Evolutionary conservation across 2,888 invertebrate species (phyloP).

Genomic region (Atherix ibis): DNA sequence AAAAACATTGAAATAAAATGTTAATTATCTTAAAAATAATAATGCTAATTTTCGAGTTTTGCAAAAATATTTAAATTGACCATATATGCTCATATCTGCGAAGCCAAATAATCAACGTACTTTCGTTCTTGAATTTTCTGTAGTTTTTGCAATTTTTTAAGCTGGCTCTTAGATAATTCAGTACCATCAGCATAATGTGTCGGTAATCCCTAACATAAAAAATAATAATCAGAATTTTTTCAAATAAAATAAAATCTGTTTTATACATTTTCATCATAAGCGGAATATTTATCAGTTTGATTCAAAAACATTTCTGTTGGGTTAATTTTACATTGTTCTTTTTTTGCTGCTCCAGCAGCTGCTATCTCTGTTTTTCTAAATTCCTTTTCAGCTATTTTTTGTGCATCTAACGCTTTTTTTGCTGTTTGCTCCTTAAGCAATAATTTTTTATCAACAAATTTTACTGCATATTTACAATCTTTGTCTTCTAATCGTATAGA

Average conservation of each 20-base stretch:
- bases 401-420: slow-evolving; percentile 56
- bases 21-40: too few species aligned
- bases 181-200: slow-evolving; percentile 82
- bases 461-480: slow-evolving; percentile 48
- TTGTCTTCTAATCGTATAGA: slow-evolving; percentile 91
- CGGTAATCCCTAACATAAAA: slow-evolving; percentile 86
- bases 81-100: too few species aligned
- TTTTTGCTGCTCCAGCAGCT: slow-evolving; percentile 60
- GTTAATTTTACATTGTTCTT: slow-evolving; percentile 65
- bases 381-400: slow-evolving; percentile 70
- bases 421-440: slow-evolving; percentile 63
- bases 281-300: slow-evolving; percentile 80
- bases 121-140: slow-evolving; percentile 80
- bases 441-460: slow-evolving; percentile 77
- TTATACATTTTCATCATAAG: slow-evolving; percentile 84
- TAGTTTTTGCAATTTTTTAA: slow-evolving; percentile 79
- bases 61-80: too few species aligned
- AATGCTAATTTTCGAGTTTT: too few species aligned
- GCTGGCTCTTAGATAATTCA: slow-evolving; percentile 76
- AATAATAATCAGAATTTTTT: too few species aligned
- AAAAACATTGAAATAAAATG: too few species aligned
- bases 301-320: slow-evolving; percentile 72
- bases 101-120: slow-evolving; percentile 59
- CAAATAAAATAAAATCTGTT: too few species aligned
- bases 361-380: slow-evolving; percentile 59